Base-by-base conservation (phyloP, 2,797 vertebrate species). In the Gymnothorax reevesii region DNA sequence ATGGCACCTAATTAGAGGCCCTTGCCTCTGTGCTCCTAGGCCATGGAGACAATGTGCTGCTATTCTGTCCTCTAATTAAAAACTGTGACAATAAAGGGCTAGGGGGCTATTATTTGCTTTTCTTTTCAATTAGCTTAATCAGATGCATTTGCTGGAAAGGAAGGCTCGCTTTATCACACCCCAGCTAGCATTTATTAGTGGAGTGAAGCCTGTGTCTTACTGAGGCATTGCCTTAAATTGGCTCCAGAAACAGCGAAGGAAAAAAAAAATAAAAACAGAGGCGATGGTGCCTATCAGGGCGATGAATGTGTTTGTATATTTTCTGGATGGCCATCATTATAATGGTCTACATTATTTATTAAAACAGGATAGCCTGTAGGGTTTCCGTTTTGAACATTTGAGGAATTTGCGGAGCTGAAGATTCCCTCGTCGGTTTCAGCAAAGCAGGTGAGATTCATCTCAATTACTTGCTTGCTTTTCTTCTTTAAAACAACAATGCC, bases 81-180 rank as follows among this genome's bases (percentile, higher is more conserved):
- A 77, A 77, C 73, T 6, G 33, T 79, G 75, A 79, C n/a, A 79
- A 79, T 54, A 79, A 54, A 79, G 49, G 49, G 49, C 75, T 1
- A 22, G n/a, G 75, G 49, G 75, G 75, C 75, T 49, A 79, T 79
- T 79, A 79, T 79, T 79, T 79, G 75, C 75, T 54, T 79, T 79
- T 54, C 75, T 79, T 79, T 79, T 79, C 75, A 79, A 79, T 79
- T 79, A 79, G 75, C 49, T 54, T 79, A 79, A 54, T 79, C 75
- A 79, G 75, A 79, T 79, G 75, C 75, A 79, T 79, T 54, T 7
- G n/a, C 52, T 42, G 75, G 54, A 54, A 79, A 54, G 27, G 12
- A 10, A 75, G 54, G 75, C 49, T 52, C 7, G 17, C 49, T 52
- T 52, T 54, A 27, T 54, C 75, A 79, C 49, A 54, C 49, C 49